Evolutionary conservation across 1,140 invertebrate species (phyloP).

Genomic region (Chironomus tepperi): DNA sequence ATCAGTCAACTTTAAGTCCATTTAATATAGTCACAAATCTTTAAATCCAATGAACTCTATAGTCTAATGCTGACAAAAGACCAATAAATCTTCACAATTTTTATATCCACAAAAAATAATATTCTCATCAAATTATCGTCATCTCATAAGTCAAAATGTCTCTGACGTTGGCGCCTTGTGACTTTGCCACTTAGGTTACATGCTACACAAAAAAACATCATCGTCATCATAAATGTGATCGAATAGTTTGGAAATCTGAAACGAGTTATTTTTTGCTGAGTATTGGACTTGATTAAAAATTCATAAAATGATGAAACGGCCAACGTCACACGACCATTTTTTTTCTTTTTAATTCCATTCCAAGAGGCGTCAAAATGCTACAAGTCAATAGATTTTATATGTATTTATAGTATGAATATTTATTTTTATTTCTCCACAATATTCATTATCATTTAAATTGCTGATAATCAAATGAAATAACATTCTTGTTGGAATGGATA

Average conservation of each 20-base stretch:
- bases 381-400: background rate
- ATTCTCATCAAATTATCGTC: too few species aligned
- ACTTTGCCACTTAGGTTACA: background rate
- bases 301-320: background rate
- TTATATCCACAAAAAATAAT: too few species aligned
- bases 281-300: background rate
- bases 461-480: conserved; percentile 7
- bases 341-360: too few species aligned
- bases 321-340: background rate
- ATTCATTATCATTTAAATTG: conserved; percentile 20
- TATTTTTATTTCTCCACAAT: background rate
- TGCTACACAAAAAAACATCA: background rate
- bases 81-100: too few species aligned
- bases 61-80: too few species aligned
- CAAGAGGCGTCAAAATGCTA: conserved; percentile 1
- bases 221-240: background rate
- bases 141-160: too few species aligned
- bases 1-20: too few species aligned
- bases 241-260: background rate
- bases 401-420: background rate
- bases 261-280: too few species aligned
- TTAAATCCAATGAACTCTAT: too few species aligned
- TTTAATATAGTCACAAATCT: too few species aligned
- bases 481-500: background rate
- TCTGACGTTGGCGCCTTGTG: background rate